A percentile compares a stretch with the other conserved stretches of the same genome.
phyloP scores from a whole-genome alignment of 2,113 vertebrate species.

The Nycticryphes semicollaris region DNA sequence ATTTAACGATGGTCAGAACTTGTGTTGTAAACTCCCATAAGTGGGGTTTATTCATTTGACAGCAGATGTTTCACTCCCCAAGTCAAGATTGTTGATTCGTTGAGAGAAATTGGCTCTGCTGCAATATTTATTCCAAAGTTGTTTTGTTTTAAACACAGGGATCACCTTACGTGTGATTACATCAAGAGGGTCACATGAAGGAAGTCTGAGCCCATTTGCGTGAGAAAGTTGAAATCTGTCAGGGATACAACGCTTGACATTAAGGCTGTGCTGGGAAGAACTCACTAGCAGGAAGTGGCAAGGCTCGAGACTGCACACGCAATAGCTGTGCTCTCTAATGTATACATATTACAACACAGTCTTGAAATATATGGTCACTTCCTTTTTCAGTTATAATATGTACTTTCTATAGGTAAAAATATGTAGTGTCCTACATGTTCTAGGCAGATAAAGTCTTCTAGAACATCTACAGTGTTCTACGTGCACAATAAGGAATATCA shows the following conservation, averaged over 20 bases:
- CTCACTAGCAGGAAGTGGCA: background rate
- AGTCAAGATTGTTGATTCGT: background rate
- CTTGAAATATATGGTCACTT: background rate
- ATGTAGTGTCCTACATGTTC: background rate
- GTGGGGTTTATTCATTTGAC: background rate
- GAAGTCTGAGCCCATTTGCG: background rate
- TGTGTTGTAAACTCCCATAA: background rate
- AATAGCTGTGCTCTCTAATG: background rate
- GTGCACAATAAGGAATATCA: fast-evolving
- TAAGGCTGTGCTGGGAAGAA: background rate
- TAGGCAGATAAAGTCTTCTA: background rate
- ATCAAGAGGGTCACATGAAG: background rate
- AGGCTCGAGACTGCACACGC: background rate
- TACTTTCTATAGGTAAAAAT: background rate
- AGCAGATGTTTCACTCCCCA: background rate
- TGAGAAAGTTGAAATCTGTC: background rate
- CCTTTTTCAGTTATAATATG: background rate
- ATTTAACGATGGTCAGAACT: background rate
- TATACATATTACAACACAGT: background rate
- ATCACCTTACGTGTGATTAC: background rate
- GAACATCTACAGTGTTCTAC: background rate
- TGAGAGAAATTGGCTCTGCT: background rate
- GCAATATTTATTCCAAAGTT: background rate
- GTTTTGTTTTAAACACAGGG: background rate
- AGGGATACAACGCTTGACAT: background rate